Evolutionary conservation across 2,797 vertebrate genomes (phyloP).

Genomic region (Bovichtus diacanthus): DNA sequence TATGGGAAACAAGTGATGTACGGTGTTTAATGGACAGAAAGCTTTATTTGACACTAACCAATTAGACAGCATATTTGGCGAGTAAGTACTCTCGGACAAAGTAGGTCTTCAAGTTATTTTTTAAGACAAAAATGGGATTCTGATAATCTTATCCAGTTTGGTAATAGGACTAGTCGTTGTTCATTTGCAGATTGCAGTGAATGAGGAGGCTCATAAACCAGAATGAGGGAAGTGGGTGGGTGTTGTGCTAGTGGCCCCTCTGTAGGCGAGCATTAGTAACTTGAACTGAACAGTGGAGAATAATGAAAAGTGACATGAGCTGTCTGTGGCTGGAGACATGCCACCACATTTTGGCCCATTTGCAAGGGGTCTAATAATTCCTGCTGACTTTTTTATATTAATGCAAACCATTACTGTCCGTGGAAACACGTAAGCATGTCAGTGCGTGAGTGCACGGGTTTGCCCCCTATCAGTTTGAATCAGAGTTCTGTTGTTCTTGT

Average conservation of each 20-base stretch:
- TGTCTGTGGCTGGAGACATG: neutral
- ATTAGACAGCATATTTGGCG: neutral
- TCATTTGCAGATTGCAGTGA: neutral
- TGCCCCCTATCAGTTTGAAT: neutral
- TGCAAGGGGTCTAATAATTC: neutral
- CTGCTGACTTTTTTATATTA: neutral
- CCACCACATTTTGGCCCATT: neutral
- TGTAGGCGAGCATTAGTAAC: neutral
- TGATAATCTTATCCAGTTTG: neutral
- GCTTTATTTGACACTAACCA: too few relatives aligned
- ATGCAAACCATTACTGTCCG: slow-evolving; percentile 1
- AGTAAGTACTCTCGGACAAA: neutral
- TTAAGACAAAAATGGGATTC: neutral
- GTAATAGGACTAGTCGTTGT: neutral
- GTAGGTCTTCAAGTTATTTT: neutral
- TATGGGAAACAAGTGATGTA: too few relatives aligned
- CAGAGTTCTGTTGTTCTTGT: neutral
- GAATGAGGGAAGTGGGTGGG: neutral
- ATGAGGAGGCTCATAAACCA: neutral
- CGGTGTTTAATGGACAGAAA: too few relatives aligned
- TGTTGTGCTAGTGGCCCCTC: neutral
- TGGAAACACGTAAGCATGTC: neutral
- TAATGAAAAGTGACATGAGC: neutral
- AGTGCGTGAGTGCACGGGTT: neutral
- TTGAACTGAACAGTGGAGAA: neutral